Conservation (phyloP, 2,888 invertebrate genomes). For the Plemyria rubiginata region DNA sequence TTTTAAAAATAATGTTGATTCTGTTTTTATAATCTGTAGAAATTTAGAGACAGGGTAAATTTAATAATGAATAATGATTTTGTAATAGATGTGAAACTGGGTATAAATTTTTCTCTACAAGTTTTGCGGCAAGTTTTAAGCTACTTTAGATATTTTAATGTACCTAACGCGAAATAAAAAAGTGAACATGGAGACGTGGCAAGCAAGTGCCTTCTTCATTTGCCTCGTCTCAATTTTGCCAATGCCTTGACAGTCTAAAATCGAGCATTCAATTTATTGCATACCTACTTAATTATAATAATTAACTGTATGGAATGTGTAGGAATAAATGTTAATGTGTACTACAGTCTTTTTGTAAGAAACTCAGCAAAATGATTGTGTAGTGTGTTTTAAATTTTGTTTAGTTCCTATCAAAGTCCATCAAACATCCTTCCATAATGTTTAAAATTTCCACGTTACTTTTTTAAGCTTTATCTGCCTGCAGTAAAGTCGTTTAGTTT, state of each 20-base stretch:
- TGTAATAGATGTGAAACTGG: slow-evolving; percentile 36
- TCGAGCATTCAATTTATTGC: slow-evolving; percentile 22
- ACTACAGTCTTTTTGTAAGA: slow-evolving; percentile 46
- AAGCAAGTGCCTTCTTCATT: slow-evolving; percentile 41
- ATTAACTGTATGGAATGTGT: slow-evolving; percentile 40
- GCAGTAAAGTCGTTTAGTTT: slow-evolving; percentile 40
- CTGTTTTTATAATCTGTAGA: slow-evolving; percentile 55
- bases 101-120: slow-evolving; percentile 26
- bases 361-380: slow-evolving; percentile 47
- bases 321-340: slow-evolving; percentile 35
- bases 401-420: slow-evolving; percentile 59
- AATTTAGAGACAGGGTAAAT: slow-evolving; percentile 74
- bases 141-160: slow-evolving; percentile 31
- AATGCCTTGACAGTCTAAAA: slow-evolving; percentile 26
- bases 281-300: slow-evolving; percentile 30
- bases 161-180: slow-evolving; percentile 15
- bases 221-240: slow-evolving; percentile 32
- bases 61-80: slow-evolving; percentile 45
- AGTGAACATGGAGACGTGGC: slow-evolving; percentile 33
- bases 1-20: slow-evolving; percentile 46
- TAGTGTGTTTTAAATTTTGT: slow-evolving; percentile 46
- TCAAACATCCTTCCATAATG: slow-evolving; percentile 58
- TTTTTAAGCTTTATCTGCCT: slow-evolving; percentile 48
- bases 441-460: slow-evolving; percentile 35
- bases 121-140: slow-evolving; percentile 19